phyloP scores from a whole-genome alignment of 1,140 invertebrate species.

The Meteorus sp. region DNA sequence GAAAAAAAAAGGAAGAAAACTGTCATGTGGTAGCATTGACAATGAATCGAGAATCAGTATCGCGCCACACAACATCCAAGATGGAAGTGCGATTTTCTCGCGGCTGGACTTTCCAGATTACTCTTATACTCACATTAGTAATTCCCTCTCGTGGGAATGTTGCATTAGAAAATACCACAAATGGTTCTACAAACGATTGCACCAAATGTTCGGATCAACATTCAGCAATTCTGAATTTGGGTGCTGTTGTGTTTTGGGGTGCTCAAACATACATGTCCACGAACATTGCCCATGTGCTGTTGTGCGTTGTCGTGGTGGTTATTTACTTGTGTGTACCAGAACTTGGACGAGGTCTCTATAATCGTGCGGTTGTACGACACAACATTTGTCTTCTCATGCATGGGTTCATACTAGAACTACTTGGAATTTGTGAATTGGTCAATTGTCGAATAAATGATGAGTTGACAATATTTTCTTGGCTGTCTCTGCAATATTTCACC shows the following conservation, averaged over 20 bases:
- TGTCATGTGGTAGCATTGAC: too few species aligned
- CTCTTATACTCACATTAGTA: background rate
- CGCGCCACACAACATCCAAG: too few species aligned
- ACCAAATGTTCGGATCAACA: slow-evolving; percentile 28
- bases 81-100: too few species aligned
- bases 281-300: slow-evolving; percentile 43
- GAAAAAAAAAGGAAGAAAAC: too few species aligned
- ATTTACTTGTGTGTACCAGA: slow-evolving; percentile 41
- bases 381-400: slow-evolving; percentile 41
- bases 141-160: background rate
- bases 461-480: slow-evolving; percentile 35
- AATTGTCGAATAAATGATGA: slow-evolving; percentile 31
- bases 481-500: slow-evolving; percentile 45
- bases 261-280: slow-evolving; percentile 45
- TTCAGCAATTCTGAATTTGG: slow-evolving; percentile 20
- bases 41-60: too few species aligned
- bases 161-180: slow-evolving; percentile 36
- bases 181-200: slow-evolving; percentile 37
- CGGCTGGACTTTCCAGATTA: too few species aligned
- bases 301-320: slow-evolving; percentile 40
- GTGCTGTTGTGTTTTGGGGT: slow-evolving; percentile 42
- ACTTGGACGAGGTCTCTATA: slow-evolving; percentile 40
- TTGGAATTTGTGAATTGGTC: slow-evolving; percentile 36
- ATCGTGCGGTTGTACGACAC: slow-evolving; percentile 42
- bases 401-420: slow-evolving; percentile 31